A percentile compares a stretch with the other conserved stretches of the same genome.
These are phyloP conservation scores for Archivesica marissinica DNA, from an alignment of 1,140 invertebrate genomes.

Conservation along the genomic window DNA sequence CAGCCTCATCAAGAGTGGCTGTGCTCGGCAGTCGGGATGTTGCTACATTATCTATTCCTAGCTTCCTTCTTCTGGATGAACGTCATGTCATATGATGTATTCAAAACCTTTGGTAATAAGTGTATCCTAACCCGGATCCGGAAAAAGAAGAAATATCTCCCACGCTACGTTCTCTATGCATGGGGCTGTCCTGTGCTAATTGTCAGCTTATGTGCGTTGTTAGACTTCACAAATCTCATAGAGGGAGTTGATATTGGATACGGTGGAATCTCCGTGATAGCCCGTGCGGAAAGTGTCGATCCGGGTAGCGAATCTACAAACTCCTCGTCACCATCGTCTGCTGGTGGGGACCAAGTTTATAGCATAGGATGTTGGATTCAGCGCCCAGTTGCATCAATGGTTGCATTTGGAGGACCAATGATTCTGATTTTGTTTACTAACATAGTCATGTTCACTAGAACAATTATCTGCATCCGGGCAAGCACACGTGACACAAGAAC, in stretches of 20 bases:
- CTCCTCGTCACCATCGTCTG: background rate
- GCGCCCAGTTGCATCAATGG: slow-evolving; percentile 77
- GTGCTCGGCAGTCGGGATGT: slow-evolving; percentile 82
- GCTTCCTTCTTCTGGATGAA: slow-evolving; percentile 87
- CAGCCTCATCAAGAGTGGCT: slow-evolving; percentile 60
- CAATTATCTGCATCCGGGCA: slow-evolving; percentile 85
- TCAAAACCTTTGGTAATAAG: slow-evolving; percentile 86
- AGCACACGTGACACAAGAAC: slow-evolving; percentile 75
- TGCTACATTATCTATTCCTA: slow-evolving; percentile 86
- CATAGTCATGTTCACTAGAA: slow-evolving; percentile 80
- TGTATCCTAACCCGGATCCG: slow-evolving; percentile 69
- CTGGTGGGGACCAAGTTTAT: background rate
- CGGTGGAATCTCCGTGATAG: slow-evolving; percentile 53
- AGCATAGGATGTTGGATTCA: slow-evolving; percentile 85
- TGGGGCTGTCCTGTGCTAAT: slow-evolving; percentile 86
- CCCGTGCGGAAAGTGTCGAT: background rate
- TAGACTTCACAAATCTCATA: slow-evolving; percentile 84
- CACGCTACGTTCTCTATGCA: slow-evolving; percentile 85
- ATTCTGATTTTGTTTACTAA: slow-evolving; percentile 81
- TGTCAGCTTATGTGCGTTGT: slow-evolving; percentile 83
- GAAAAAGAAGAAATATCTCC: slow-evolving; percentile 81
- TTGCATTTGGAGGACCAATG: slow-evolving; percentile 83
- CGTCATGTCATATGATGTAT: slow-evolving; percentile 87
- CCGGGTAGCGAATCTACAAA: background rate
- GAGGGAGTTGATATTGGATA: slow-evolving; percentile 72